These are phyloP conservation scores for Leptarthrus brevirostris DNA, from an alignment of 2,888 invertebrate species.

Conservation along the genomic window DNA sequence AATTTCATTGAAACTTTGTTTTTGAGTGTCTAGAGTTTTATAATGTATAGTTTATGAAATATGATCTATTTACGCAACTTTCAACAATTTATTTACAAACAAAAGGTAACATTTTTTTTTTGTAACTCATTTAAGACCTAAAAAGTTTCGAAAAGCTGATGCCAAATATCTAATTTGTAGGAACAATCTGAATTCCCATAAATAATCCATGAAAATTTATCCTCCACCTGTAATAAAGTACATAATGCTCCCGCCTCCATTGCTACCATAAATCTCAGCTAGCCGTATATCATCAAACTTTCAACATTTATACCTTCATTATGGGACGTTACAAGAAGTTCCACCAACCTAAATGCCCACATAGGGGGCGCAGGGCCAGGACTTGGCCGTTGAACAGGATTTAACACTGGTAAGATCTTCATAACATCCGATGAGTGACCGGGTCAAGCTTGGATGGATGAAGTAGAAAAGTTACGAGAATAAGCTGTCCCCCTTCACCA, in stretches of 20 bases:
- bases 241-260: constrained; percentile 21
- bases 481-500: constrained; percentile 26
- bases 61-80: too few relatives aligned
- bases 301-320: constrained; percentile 33
- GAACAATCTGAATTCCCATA: constrained; percentile 21
- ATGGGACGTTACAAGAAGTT: constrained; percentile 27
- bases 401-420: constrained; percentile 6
- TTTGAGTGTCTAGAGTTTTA: too few relatives aligned
- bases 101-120: too few relatives aligned
- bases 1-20: too few relatives aligned
- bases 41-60: too few relatives aligned
- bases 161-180: constrained; percentile 22
- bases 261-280: constrained; percentile 25
- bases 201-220: not conserved
- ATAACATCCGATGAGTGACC: constrained; percentile 33
- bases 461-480: not conserved
- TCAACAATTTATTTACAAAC: too few relatives aligned
- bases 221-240: constrained; percentile 37
- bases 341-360: not conserved
- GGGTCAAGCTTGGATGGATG: constrained; percentile 37
- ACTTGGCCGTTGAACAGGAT: not conserved
- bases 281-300: constrained; percentile 33
- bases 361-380: not conserved
- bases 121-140: too few relatives aligned
- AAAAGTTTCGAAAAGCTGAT: too few relatives aligned